Percentiles rank a stretch among this genome's conserved stretches.
phyloP scores from a whole-genome alignment of 2,888 invertebrate genomes.

The Seira musarum region DNA sequence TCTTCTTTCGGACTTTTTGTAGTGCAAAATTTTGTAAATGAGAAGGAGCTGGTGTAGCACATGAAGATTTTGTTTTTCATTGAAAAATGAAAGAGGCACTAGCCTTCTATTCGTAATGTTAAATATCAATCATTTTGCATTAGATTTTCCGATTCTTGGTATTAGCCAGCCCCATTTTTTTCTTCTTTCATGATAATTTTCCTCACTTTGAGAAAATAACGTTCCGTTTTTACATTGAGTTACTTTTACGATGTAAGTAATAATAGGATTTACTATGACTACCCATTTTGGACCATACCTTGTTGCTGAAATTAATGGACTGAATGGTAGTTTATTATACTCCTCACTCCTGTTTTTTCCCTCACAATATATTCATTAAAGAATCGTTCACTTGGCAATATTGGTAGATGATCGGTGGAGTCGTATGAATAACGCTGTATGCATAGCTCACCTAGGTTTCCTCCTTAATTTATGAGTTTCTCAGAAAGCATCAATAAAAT shows the following conservation, averaged over 20 bases:
- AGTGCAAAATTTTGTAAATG: neutral
- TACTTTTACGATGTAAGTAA: neutral
- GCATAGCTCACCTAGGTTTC: neutral
- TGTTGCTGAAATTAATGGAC: neutral
- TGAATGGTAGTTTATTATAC: neutral
- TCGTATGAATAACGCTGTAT: neutral
- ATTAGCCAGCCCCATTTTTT: neutral
- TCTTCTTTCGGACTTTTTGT: neutral
- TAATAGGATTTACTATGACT: neutral
- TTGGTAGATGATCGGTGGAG: neutral
- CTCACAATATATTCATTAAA: neutral
- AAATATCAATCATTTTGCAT: neutral
- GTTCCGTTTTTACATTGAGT: neutral
- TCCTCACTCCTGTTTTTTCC: neutral
- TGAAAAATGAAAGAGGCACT: no score
- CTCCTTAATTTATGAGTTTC: neutral
- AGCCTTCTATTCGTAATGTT: neutral
- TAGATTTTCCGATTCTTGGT: neutral
- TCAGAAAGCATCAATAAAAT: no score
- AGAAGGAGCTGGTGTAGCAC: neutral
- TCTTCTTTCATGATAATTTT: neutral
- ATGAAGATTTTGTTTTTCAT: neutral
- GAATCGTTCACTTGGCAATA: neutral
- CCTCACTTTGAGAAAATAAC: neutral
- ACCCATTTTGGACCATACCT: neutral